These are phyloP conservation scores for Hirtodrosophila duncani DNA, from an alignment of 2,888 invertebrate genomes.

Conservation along the genomic window DNA sequence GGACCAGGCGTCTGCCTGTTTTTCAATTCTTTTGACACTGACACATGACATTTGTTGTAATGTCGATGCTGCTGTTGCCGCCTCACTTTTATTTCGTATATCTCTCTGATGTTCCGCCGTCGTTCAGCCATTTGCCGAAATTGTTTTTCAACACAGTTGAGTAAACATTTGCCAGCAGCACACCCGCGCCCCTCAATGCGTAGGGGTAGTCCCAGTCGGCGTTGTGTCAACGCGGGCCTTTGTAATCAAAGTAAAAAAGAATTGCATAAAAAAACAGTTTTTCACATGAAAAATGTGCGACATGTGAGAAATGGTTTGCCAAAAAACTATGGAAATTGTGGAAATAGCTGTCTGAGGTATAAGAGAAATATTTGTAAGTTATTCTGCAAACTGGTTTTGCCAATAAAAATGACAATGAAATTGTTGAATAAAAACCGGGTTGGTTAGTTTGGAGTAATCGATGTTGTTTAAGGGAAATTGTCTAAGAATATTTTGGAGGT, in stretches of 20 bases:
- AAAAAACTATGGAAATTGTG: conserved; percentile 2
- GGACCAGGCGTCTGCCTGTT: conserved; percentile 19
- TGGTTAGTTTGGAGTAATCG: too few relatives aligned
- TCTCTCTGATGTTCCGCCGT: conserved; percentile 5
- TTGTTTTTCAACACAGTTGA: conserved; percentile 77
- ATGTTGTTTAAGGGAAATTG: too few relatives aligned
- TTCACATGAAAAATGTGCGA: conserved; percentile 10
- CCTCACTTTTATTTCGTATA: conserved; percentile 27
- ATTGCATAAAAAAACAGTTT: conserved; percentile 18
- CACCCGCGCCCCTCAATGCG: neutral
- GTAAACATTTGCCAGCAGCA: conserved; percentile 64
- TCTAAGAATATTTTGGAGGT: too few relatives aligned
- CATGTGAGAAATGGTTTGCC: conserved; percentile 16
- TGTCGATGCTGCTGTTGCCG: conserved; percentile 47
- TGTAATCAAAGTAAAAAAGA: conserved; percentile 1
- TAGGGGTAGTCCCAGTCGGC: conserved; percentile 1
- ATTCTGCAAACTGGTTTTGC: neutral
- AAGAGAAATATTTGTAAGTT: conserved; percentile 11
- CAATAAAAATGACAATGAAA: too few relatives aligned
- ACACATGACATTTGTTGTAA: conserved; percentile 70
- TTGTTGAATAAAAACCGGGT: too few relatives aligned
- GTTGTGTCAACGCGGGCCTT: neutral
- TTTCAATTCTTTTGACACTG: conserved; percentile 71
- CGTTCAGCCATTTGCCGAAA: conserved; percentile 69
- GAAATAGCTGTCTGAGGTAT: conserved; percentile 17